A percentile compares a stretch with the other conserved stretches of the same genome.
Evolutionary conservation across 2,797 vertebrate species (phyloP).

Genomic region (Salarias fasciatus): DNA sequence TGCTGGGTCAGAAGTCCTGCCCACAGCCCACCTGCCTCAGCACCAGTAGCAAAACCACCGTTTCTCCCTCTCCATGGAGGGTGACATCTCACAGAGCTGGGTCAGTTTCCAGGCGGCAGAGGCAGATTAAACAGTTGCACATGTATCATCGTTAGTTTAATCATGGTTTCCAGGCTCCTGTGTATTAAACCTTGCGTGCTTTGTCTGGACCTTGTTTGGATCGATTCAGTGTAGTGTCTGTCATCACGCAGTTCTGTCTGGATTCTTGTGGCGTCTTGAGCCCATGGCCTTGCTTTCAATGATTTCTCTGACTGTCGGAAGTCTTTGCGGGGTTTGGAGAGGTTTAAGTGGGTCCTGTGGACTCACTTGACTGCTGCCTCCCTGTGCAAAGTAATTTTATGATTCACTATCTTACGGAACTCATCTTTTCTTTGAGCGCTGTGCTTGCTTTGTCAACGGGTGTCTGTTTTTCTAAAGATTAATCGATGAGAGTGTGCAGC

Average conservation of each 20-base stretch:
- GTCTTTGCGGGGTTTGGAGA: constrained; percentile 7
- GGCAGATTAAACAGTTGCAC: too few relatives aligned
- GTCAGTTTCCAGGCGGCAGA: too few relatives aligned
- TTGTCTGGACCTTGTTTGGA: background rate
- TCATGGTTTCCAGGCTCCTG: too few relatives aligned
- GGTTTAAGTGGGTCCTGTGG: constrained; percentile 36
- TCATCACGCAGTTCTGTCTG: constrained; percentile 4
- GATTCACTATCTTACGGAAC: background rate
- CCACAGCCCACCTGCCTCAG: too few relatives aligned
- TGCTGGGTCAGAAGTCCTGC: too few relatives aligned
- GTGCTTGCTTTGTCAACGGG: background rate
- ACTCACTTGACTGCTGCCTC: constrained; percentile 10
- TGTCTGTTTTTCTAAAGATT: constrained; percentile 1
- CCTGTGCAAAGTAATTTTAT: constrained; percentile 3
- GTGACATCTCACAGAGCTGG: too few relatives aligned
- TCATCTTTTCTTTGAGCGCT: background rate
- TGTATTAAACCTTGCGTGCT: constrained; percentile 4
- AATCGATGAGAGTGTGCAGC: background rate
- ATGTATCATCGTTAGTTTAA: too few relatives aligned
- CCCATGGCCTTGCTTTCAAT: constrained; percentile 19
- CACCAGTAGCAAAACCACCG: too few relatives aligned
- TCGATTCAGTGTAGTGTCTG: constrained; percentile 11
- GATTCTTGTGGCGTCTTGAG: background rate
- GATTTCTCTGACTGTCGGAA: background rate
- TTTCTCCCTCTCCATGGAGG: too few relatives aligned